Base-by-base conservation (phyloP, 2,888 invertebrate genomes). In the Rhingia campestris region DNA sequence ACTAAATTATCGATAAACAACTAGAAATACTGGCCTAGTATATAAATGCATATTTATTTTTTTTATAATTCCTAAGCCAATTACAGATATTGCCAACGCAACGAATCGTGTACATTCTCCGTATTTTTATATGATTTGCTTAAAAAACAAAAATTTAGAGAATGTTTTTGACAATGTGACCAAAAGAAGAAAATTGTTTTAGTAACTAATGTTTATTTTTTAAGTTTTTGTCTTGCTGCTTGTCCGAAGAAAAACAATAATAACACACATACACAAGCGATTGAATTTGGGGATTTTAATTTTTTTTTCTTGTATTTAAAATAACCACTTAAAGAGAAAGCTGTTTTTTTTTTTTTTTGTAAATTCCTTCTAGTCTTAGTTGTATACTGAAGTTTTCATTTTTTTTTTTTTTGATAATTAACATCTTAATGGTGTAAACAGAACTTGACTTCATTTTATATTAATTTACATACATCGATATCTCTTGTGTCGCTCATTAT, bases 151-250 rank as follows among this genome's bases (percentile, higher is more conserved):
- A 59, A 64, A 53, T 39, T 32, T 64, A 51, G 51, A 70, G 80
- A 54, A 84, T 66, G 66, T 84, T 74, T 69, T 74, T 79, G 64
- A 74, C 64, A 79, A 74, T 74, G 82, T 79, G 79, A 79, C 73
- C 53, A 76, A 22, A 49, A 59, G 70, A 39, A 35, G 37, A 69
- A 64, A 72, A 45, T 66, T 59, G 33, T 66, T 59, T 76, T 47
- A 72, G 47, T 61, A 47, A 45, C 37, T 69, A 12, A 59, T 10
- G 63, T 53, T 61, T 51, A 64, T 66, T 56, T 59, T 58, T 66
- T 72, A 43, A 58, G 43, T 72, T 37, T 63, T 53, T 70, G 64
- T 43, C 66, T 51, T 35, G 47, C 58, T 76, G 72, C 72, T 74
- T 73, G 43, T 10, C 39, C 49, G 33, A 64, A 45, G 14, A 10